Evolutionary conservation across 2,888 invertebrate species (phyloP).

Genomic region (Steinernema scapterisci): DNA sequence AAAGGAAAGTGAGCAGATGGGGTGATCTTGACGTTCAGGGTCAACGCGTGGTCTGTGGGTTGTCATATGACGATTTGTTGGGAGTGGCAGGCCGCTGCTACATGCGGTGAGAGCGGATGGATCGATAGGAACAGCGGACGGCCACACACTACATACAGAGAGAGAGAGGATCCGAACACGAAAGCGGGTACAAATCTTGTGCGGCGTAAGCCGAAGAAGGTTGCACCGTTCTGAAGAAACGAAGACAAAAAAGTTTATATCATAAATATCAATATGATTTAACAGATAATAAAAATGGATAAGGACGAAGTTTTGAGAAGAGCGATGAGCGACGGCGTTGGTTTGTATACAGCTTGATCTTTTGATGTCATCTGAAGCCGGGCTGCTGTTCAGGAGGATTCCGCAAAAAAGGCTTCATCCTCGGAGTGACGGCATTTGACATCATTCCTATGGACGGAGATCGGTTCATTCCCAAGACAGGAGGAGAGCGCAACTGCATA

Average conservation of each 20-base stretch:
- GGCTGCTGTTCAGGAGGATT: constrained; percentile 18
- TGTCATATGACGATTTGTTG: constrained; percentile 43
- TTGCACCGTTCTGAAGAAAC: no score
- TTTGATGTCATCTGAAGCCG: neutral
- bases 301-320: constrained; percentile 12
- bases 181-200: no score
- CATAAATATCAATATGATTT: no score
- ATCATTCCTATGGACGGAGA: constrained; percentile 27
- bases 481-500: constrained; percentile 7
- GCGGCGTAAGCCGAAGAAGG: no score
- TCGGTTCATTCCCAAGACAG: constrained; percentile 1
- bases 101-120: constrained; percentile 68
- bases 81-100: constrained; percentile 27
- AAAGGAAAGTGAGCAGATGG: constrained; percentile 20
- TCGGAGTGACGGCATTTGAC: constrained; percentile 15
- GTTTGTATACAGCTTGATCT: neutral
- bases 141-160: neutral
- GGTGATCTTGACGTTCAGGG: neutral
- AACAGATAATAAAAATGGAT: neutral
- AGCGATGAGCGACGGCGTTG: constrained; percentile 13
- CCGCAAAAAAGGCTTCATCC: neutral
- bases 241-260: no score
- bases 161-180: no score
- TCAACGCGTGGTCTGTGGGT: neutral
- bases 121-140: constrained; percentile 16